Evolutionary conservation across 35 echinoderm and acorn worm species (phyloP).

Genomic region (Apostichopus californicus): DNA sequence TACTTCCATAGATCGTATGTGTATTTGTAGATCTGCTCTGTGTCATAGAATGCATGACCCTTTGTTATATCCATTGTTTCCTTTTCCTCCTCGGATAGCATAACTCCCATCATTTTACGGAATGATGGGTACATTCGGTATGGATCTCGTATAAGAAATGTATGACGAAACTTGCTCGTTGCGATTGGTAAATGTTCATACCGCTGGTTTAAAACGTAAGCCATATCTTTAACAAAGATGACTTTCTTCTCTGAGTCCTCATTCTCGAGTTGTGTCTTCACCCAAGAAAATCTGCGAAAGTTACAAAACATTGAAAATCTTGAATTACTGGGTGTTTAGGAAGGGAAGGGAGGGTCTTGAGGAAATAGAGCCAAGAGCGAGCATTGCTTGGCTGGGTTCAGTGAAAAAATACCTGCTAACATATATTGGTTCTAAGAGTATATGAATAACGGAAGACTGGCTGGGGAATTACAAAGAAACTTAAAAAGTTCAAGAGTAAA

Average conservation of each 20-base stretch:
- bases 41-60: neutral
- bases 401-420: too few relatives aligned
- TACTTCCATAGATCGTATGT: constrained; percentile 59
- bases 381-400: too few relatives aligned
- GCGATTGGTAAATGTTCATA: constrained; percentile 5
- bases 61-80: neutral
- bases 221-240: constrained; percentile 71
- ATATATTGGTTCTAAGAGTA: too few relatives aligned
- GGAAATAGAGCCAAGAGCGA: neutral
- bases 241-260: constrained; percentile 7
- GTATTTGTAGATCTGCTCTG: constrained; percentile 44
- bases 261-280: constrained; percentile 59
- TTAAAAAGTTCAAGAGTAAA: too few relatives aligned
- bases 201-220: constrained; percentile 36
- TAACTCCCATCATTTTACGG: neutral
- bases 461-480: too few relatives aligned
- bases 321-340: neutral
- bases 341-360: neutral
- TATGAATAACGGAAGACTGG: too few relatives aligned
- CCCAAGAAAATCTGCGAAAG: constrained; percentile 44
- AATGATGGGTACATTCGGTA: constrained; percentile 57
- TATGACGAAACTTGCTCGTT: constrained; percentile 46
- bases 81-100: neutral
- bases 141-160: constrained; percentile 63
- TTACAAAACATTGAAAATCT: neutral